Base-by-base conservation (phyloP, 1,140 invertebrate genomes). In the Meloidogyne chitwoodi region DNA sequence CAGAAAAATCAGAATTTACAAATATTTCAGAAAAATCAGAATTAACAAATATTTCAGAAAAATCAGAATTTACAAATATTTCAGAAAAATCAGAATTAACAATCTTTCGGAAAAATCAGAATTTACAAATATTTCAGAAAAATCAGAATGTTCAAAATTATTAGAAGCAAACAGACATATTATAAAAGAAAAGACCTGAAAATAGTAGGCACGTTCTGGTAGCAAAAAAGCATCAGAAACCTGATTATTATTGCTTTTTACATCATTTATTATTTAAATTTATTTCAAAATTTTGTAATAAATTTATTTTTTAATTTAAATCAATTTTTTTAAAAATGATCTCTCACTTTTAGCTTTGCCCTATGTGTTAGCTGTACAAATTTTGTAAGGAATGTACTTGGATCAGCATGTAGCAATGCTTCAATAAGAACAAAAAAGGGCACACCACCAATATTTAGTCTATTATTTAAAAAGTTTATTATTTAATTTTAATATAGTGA, bases 381-480 rank as follows among this genome's bases (percentile, higher is more conserved):
- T 78, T 83, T 86, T 3, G 83, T 75, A 2, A 86, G 75, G 69
- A 86, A 87, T 12, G 75, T 75, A n/a, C 74, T 82, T 31, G 73
- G 73, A 41, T 86, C 84, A 2, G 83, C 84, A 16, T 81, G 79
- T 44, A 86, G 56, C 22, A 86, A 74, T 10, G 84, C 79, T 44
- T 86, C 84, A 41, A 81, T 74, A 14, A 86, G 79, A 19, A 86
- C 76, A 26, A 86, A 69, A 65, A 78, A 86, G 10, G 63, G 64
- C 10, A 75, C 62, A 19, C 84, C 84, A 34, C 84, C 84, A 66
- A 86, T 86, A 65, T 87, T 86, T 22, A 86, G 70, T 29, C 83
- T 79, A 4, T 85, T 66, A 67, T 81, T 83, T 29, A 68, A 62
- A 12, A 77, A 77, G 11, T 75, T 70, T 22, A 78, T 77, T 19